Evolutionary conservation across 2,888 invertebrate species (phyloP), one percentile per base, ranked within the genome.

Genomic region (Nemapogon koenigi): DNA sequence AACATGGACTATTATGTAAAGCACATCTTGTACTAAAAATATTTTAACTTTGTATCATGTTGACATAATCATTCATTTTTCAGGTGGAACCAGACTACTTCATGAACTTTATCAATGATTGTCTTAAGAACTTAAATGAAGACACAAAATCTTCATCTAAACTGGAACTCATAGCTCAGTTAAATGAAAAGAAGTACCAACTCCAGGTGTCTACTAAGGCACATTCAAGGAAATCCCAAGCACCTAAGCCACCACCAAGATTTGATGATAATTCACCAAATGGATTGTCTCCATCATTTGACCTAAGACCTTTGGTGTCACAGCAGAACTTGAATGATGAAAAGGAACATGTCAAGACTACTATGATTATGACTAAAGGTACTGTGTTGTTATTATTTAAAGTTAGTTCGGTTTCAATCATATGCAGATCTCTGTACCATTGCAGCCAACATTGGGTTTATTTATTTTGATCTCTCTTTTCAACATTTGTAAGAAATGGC

Each of bases 71-170:
- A n/a, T n/a, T n/a, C n/a, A n/a, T 31, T 40, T 52, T 55, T 14
- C 51, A 87, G 87, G 86, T 87, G 40, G 84, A 87, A 46, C 87
- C 89, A 11, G 85, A 87, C 50, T 89, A 87, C 56, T 82, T 87
- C 56, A 69, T 89, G 30, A 82, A 84, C 44, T 91, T 90, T 56
- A 57, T 91, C 22, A 87, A 87, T 46, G 87, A 86, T 43, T 88
- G 88, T 47, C 82, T 91, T 49, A 82, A 78, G 54, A 82, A 55
- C 52, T 67, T 83, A 49, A 83, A 52, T 64, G 82, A 62, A 59
- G 70, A 50, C 49, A 65, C 47, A 44, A 35, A 58, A 2, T 58
- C 62, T 46, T 62, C 79, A 10, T 52, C 72, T 2, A 83, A 81
- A 48, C 83, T 87, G 46, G 89, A 90, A 47, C 60, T 89, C 19